Evolutionary conservation across 2,113 vertebrate species (phyloP), one percentile per base, ranked within the genome.

Genomic region (Gymnarchus niloticus): DNA sequence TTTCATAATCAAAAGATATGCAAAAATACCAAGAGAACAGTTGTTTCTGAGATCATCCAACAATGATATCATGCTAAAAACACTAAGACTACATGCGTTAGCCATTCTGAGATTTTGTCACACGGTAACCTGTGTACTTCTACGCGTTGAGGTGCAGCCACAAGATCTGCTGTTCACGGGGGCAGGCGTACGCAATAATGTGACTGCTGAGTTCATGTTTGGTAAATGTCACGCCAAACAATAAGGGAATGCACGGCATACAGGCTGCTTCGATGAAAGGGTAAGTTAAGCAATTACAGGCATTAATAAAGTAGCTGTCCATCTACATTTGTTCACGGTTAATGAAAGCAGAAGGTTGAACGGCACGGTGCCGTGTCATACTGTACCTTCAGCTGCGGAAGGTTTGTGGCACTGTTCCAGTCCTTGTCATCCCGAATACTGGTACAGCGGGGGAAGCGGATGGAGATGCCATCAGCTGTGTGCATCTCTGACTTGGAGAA

Each of bases 401-500:
- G 92, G 91, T 96, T 97, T 88, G 98, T 99, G 88, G 98, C 97
- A 0, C 89, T 96, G 89, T 96, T 93, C 98, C 98, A 99, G 93
- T 99, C 97, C 86, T 99, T 99, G 93, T 99, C 98, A 0, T 99
- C 95, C 0, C 98, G 96, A 90, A 99, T 95, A 19, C 96, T 95
- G 0, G 98, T 99, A 92, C 97, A 98, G 84, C 98, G 97, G 12
- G 98, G 98, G 86, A 99, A 99, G 87, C 98, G 97, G 91, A 99
- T 99, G 85, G 98, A 99, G 93, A 99, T 99, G 12, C 98, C 98
- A 0, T 98, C 97, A 0, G 98, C 98, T 0, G 98, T 99, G 92
- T 99, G 98, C 77, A 98, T 98, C 89, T 99, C 98, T 0, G 98
- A 96, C 88, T 94, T 96, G 8, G 98, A 99, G 89, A 99, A 99